Base-by-base conservation (phyloP, 2,888 invertebrate genomes). In the Stomorhina lunata region DNA sequence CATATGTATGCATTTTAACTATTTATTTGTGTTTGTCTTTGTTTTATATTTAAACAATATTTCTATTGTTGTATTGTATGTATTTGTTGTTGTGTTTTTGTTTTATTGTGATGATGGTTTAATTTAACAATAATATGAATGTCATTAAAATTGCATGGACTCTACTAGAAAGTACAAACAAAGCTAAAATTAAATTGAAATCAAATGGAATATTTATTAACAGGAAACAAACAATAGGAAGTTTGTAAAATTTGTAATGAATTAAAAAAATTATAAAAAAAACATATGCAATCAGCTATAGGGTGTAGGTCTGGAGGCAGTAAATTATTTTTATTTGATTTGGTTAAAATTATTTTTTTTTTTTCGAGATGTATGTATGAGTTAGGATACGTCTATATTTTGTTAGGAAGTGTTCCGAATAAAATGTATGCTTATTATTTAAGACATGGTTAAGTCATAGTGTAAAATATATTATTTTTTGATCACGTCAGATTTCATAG, bases 111-210 rank as follows among this genome's bases (percentile, higher is more conserved):
- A 43, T 40, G n/a, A 55, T 53, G 61, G 32, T 66, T 40, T 48
- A 37, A 48, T 72, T 59, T 43, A 59, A 50, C n/a, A 66, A 80
- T 32, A 63, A 53, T 43, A 59, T 17, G 12, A n/a, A 48, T 27
- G 17, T 73, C 55, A 65, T 68, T 68, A 66, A 75, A 75, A 66
- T 43, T 73, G 50, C 66, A 66, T 80, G 66, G 20, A 7, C 37
- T n/a, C n/a, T 15, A 45, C 9, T 27, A 59, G 25, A 5, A 53
- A 10, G 0, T 45, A 57, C 12, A 27, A 45, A 43, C 0, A 22
- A 50, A 32, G 25, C 1, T 34, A 43, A 22, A 53, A 17, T 12
- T 15, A 27, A 20, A 5, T 34, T 6, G 22, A 27, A 45, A 48
- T 25, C 1, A 65, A 40, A 29, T 32, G 6, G 5, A 68, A 6